A percentile compares a stretch with the other conserved stretches of the same genome.
Conservation (phyloP, 2,888 invertebrate species). For the Myopa tessellatipennis region DNA sequence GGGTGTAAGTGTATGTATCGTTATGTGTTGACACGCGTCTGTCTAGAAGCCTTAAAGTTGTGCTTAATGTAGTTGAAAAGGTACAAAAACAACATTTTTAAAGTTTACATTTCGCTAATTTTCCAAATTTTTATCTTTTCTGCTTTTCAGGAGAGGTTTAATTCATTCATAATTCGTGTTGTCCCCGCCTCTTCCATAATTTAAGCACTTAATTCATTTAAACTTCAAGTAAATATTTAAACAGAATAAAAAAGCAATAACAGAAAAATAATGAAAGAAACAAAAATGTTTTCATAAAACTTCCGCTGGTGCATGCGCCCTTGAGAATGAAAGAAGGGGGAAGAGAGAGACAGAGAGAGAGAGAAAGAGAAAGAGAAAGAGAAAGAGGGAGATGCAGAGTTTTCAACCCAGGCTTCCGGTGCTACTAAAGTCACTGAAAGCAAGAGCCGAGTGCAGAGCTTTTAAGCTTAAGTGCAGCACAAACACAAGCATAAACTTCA, state of each 20-base stretch:
- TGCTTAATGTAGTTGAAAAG: not conserved
- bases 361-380: not conserved
- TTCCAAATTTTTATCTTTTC: too few relatives aligned
- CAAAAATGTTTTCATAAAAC: too few relatives aligned
- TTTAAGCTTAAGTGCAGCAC: slow-evolving; percentile 56
- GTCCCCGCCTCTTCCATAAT: not conserved
- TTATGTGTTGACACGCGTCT: not conserved
- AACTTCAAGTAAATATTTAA: not conserved
- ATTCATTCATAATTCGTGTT: not conserved
- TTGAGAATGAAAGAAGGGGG: not conserved
- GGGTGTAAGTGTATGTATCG: not conserved
- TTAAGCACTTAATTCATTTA: not conserved
- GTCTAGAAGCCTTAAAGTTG: not conserved
- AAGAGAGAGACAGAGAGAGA: not conserved
- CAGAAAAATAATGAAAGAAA: not conserved
- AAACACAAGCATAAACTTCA: slow-evolving; percentile 54
- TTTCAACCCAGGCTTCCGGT: not conserved
- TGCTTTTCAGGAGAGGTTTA: too few relatives aligned
- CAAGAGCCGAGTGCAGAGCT: slow-evolving; percentile 17
- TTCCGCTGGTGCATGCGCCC: not conserved
- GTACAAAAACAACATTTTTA: too few relatives aligned
- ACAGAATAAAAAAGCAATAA: not conserved
- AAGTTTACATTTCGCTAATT: too few relatives aligned
- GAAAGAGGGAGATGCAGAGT: not conserved
- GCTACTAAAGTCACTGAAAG: slow-evolving; percentile 9